phyloP scores from a whole-genome alignment of 2,113 vertebrate species.

The Papio anubis region DNA sequence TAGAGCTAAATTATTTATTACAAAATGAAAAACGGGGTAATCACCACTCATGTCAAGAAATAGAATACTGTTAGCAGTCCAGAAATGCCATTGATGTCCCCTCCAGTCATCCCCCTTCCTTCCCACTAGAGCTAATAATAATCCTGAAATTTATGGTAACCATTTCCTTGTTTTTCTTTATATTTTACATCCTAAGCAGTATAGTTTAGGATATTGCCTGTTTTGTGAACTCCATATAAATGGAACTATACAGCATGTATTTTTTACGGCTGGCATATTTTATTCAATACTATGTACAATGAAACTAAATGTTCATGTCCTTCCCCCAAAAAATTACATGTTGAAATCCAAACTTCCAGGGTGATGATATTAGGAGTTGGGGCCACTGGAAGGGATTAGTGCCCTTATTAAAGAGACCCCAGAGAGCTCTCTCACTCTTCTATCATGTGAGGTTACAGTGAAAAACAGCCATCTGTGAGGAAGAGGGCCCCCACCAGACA shows the following conservation, averaged over 20 bases:
- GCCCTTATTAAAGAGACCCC: background rate
- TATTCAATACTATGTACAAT: background rate
- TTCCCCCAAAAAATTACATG: background rate
- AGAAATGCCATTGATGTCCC: background rate
- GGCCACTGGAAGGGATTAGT: background rate
- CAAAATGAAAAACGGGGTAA: background rate
- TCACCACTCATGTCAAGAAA: background rate
- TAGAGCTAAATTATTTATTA: background rate
- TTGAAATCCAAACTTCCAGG: background rate
- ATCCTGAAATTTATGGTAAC: background rate
- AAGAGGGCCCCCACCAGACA: background rate
- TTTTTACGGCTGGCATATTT: background rate
- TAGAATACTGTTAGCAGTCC: background rate
- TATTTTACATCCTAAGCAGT: background rate
- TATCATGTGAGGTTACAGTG: background rate
- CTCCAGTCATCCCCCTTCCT: background rate
- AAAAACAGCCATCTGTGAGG: background rate
- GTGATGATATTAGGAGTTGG: background rate
- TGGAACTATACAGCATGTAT: background rate
- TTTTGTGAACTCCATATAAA: background rate
- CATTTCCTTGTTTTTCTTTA: background rate
- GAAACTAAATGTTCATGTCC: background rate
- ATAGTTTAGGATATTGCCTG: background rate
- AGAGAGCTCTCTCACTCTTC: background rate
- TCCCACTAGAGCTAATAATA: background rate